Evolutionary conservation across 2,797 vertebrate species (phyloP).

Genomic region (Hapalemur alaotrensis): DNA sequence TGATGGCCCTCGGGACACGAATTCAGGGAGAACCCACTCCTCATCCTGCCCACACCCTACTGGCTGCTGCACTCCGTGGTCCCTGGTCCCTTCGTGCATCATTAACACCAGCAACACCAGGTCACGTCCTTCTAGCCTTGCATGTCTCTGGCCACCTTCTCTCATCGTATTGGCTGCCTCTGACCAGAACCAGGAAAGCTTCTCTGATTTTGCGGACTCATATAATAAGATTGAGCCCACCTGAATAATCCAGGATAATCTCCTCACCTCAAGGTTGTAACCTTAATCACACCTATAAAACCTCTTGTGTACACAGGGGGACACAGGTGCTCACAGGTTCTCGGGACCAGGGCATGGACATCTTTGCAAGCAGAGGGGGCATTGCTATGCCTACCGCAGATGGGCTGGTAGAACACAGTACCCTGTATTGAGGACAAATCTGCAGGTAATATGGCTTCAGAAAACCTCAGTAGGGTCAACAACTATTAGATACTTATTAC

Average conservation of each 20-base stretch:
- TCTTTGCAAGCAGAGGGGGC: rapidly evolving
- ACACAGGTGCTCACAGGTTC: rapidly evolving
- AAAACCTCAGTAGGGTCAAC: not conserved
- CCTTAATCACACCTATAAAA: not conserved
- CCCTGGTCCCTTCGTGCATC: not conserved
- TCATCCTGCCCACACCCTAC: not conserved
- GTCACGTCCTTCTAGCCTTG: rapidly evolving
- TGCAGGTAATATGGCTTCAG: rapidly evolving
- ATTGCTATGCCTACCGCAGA: rapidly evolving
- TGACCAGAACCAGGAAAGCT: not conserved
- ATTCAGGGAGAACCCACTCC: not conserved
- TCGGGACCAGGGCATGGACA: too few relatives aligned
- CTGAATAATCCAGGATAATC: too few relatives aligned
- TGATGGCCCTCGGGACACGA: rapidly evolving
- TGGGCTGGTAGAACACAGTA: not conserved
- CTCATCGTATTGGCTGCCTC: not conserved
- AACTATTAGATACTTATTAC: not conserved
- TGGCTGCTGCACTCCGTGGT: too few relatives aligned
- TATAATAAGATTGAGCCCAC: too few relatives aligned
- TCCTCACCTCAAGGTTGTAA: not conserved
- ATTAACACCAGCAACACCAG: not conserved
- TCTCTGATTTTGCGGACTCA: not conserved
- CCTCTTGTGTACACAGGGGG: too few relatives aligned
- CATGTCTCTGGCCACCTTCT: not conserved
- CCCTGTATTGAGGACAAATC: not conserved